phyloP scores from a whole-genome alignment of 2,888 invertebrate species.

The Isoperla grammatica region DNA sequence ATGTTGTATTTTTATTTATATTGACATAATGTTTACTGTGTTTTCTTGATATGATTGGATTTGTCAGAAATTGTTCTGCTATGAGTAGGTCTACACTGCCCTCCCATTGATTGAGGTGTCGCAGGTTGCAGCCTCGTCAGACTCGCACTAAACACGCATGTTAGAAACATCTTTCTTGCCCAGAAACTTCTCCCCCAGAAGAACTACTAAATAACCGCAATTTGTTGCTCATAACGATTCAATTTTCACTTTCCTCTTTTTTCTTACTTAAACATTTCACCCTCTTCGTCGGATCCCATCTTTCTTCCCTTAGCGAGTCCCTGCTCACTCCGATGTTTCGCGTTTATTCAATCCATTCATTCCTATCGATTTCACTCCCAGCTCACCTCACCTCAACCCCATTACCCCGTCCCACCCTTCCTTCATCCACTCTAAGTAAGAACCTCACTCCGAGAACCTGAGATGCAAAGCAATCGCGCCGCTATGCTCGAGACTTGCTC shows the following conservation, averaged over 20 bases:
- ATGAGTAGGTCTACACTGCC: no score
- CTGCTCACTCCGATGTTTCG: constrained; percentile 21
- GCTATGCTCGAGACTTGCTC: no score
- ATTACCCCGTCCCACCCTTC: background rate
- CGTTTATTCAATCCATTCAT: constrained; percentile 28
- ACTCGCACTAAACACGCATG: no score
- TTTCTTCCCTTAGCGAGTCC: constrained; percentile 13
- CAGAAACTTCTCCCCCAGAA: background rate
- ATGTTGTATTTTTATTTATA: no score
- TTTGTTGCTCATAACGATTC: constrained; percentile 24
- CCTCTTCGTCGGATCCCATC: constrained; percentile 17
- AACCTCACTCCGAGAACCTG: no score
- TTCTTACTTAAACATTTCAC: constrained; percentile 19
- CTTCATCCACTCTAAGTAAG: background rate
- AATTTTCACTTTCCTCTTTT: constrained; percentile 21
- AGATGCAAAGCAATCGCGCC: no score
- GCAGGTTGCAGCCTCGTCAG: no score
- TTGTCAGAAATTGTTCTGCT: no score
- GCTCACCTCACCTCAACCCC: background rate
- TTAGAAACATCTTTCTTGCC: no score
- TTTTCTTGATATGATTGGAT: no score
- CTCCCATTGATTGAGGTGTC: no score
- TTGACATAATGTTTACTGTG: no score
- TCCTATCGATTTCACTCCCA: constrained; percentile 23
- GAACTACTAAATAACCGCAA: constrained; percentile 17